Conservation (phyloP, 1,140 invertebrate genomes). For the Berghia stephanieae region DNA sequence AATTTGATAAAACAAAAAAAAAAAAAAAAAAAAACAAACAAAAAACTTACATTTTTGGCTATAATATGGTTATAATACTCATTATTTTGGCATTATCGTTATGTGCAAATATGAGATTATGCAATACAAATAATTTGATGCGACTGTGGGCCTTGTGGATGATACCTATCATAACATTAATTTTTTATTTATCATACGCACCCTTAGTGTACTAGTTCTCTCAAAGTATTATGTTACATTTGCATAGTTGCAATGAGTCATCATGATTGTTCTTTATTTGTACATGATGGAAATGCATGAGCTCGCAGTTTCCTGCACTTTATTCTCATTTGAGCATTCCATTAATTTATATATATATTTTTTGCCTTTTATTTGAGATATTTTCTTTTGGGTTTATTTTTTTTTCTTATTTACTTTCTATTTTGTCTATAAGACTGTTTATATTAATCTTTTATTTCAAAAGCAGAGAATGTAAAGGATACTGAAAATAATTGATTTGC, state of each 20-base stretch:
- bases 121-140: background rate
- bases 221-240: background rate
- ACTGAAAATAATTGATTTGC: too few relatives aligned
- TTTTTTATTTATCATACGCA: background rate
- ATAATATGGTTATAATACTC: too few relatives aligned
- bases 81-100: slow-evolving; percentile 41
- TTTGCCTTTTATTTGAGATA: too few relatives aligned
- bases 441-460: too few relatives aligned
- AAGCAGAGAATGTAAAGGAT: too few relatives aligned
- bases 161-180: background rate
- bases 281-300: slow-evolving; percentile 37
- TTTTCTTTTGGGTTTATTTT: too few relatives aligned
- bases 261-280: slow-evolving; percentile 24
- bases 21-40: background rate
- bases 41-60: too few relatives aligned
- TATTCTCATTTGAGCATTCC: too few relatives aligned
- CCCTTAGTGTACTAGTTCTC: background rate
- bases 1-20: background rate
- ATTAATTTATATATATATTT: too few relatives aligned
- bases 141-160: background rate
- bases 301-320: too few relatives aligned
- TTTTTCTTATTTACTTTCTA: too few relatives aligned
- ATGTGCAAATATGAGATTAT: slow-evolving; percentile 31
- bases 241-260: background rate
- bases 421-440: too few relatives aligned